Evolutionary conservation across 1,140 invertebrate species (phyloP).

Genomic region (Camponotus floridanus): DNA sequence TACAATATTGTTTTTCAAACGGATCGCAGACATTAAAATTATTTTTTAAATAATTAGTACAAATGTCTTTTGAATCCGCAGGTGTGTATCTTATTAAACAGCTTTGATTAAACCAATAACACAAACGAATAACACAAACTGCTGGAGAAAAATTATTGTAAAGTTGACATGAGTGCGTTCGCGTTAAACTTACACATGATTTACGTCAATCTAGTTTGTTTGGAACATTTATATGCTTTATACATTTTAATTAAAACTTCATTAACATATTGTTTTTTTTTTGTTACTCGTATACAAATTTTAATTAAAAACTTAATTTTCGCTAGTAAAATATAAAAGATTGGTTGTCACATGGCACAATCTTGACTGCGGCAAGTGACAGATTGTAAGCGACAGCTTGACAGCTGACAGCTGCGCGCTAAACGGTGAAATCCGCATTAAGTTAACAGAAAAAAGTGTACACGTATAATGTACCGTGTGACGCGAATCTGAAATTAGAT

Average conservation of each 20-base stretch:
- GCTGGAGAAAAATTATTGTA: slow-evolving; percentile 11
- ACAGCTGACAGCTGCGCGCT: slow-evolving; percentile 44
- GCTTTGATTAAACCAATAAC: neutral
- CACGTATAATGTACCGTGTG: slow-evolving; percentile 24
- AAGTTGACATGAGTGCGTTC: neutral
- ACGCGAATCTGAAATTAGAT: slow-evolving; percentile 54
- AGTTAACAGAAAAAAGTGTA: neutral
- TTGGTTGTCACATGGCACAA: slow-evolving; percentile 14
- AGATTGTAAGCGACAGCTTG: slow-evolving; percentile 38
- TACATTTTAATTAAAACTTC: slow-evolving; percentile 6
- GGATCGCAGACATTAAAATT: neutral
- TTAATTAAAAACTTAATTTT: slow-evolving; percentile 43
- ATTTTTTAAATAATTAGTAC: neutral
- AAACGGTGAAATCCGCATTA: slow-evolving; percentile 44
- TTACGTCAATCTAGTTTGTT: neutral
- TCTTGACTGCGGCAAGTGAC: slow-evolving; percentile 33
- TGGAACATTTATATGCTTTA: neutral
- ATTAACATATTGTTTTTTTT: neutral
- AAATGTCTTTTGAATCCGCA: no score
- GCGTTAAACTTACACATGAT: neutral
- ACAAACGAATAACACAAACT: neutral
- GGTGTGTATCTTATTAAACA: no score
- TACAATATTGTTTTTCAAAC: neutral
- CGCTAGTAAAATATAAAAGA: slow-evolving; percentile 35
- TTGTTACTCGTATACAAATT: neutral